Base-by-base conservation (phyloP, 92 coral and sea anemone genomes). In the Parazoanthus darwini region DNA sequence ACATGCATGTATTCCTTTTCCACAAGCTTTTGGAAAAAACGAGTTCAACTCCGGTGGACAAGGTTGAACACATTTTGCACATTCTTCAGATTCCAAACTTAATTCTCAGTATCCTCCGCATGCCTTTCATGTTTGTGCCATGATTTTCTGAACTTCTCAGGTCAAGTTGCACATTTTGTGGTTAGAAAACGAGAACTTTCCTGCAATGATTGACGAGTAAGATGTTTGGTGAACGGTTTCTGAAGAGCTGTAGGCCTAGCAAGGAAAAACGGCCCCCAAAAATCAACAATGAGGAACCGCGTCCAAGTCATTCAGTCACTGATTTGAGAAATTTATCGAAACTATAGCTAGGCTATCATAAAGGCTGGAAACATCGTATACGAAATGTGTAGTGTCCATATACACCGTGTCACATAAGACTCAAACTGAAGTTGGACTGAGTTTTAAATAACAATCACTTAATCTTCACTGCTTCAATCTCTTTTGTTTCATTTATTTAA, bases 101-200 rank as follows among this genome's bases (percentile, higher is more conserved):
- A 84, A 25, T 84, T 84, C 78, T 84, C 22, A 25, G 77, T 46
- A 70, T 84, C 29, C 79, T 71, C 39, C 14, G 66, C 87, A 20
- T 84, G 66, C 87, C 50, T 84, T 26, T 33, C 79, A 84, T 83
- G 63, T 46, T 83, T 70, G 78, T 82, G 73, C 74, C 29, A 65
- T 82, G 86, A 74, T 16, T 76, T 76, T 22, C 20, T n/a, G 63
- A 35, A n/a, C 51, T 58, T 75, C 29, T 23, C 63, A 66, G 86
- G 67, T 84, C 65, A 26, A 84, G 36, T 54, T 84, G 36, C 66
- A 33, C 66, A 16, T 37, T 70, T 84, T 84, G 87, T 56, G 87
- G 87, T 84, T 84, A 18, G 35, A 80, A 56, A 80, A 4, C 26
- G 22, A 70, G 42, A 36, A 81, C 58, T 11, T 67, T 67, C 44